Percentiles rank a stretch among this genome's conserved stretches.
Evolutionary conservation across 2,888 invertebrate genomes (phyloP).

Genomic region (Aphodius granarius): DNA sequence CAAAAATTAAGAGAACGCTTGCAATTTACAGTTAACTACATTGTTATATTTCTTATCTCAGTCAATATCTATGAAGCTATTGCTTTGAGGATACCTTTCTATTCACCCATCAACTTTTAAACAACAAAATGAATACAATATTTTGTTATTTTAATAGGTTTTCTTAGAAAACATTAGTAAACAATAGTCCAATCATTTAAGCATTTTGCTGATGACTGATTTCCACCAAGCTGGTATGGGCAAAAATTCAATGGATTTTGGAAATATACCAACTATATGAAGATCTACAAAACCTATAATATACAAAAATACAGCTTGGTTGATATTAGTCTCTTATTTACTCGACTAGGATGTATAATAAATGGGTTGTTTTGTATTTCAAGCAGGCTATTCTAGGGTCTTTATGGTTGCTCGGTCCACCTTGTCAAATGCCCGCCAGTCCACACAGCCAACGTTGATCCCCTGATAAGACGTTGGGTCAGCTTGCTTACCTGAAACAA

Average conservation of each 20-base stretch:
- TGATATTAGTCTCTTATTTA: no score
- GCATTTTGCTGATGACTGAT: no score
- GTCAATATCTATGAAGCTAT: not conserved
- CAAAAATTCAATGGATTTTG: no score
- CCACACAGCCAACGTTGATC: slow-evolving; percentile 13
- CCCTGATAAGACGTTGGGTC: slow-evolving; percentile 45
- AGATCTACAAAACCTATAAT: no score
- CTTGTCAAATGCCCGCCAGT: not conserved
- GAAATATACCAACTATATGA: no score
- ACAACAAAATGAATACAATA: not conserved
- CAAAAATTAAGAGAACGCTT: not conserved
- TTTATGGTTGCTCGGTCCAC: not conserved
- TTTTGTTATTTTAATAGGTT: not conserved
- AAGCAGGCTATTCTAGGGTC: not conserved
- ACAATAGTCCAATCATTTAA: no score
- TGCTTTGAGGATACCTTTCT: not conserved
- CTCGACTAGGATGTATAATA: not conserved
- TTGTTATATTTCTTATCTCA: not conserved
- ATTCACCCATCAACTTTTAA: not conserved
- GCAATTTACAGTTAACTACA: not conserved
- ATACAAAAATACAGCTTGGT: no score
- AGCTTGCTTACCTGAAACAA: slow-evolving; percentile 50
- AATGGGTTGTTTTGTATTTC: not conserved
- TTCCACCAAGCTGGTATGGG: no score
- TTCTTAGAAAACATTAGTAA: no score